Evolutionary conservation across 2,113 vertebrate species (phyloP).

Genomic region (Dicerorhinus sumatrensis): DNA sequence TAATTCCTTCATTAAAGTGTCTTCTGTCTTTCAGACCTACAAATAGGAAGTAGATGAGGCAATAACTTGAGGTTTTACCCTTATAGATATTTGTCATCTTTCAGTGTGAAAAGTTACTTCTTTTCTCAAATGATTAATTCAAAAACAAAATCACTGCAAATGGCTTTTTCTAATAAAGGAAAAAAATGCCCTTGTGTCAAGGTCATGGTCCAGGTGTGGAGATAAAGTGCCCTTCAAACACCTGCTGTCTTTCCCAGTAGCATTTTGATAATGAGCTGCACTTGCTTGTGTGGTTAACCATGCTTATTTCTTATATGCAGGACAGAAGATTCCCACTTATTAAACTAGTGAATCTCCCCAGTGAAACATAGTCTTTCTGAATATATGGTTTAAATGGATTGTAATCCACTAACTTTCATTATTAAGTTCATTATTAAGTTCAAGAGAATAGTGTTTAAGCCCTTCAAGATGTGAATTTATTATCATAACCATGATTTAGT

Average conservation of each 20-base stretch:
- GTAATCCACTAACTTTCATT: slow-evolving; percentile 73
- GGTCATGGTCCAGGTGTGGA: neutral
- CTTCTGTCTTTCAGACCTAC: neutral
- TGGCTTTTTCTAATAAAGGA: neutral
- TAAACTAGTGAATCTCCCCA: slow-evolving; percentile 59
- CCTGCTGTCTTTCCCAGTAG: neutral
- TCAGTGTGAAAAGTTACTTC: neutral
- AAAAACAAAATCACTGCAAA: neutral
- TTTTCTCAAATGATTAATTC: neutral
- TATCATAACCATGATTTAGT: slow-evolving; percentile 60
- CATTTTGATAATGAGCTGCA: slow-evolving; percentile 55
- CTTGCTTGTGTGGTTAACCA: slow-evolving; percentile 43
- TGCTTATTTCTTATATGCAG: slow-evolving; percentile 58
- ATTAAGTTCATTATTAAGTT: slow-evolving; percentile 62
- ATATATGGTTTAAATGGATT: slow-evolving; percentile 61
- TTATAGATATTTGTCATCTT: neutral
- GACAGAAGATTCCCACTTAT: slow-evolving; percentile 62
- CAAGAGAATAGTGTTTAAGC: slow-evolving; percentile 29
- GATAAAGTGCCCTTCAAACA: slow-evolving; percentile 35
- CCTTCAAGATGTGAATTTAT: slow-evolving; percentile 64
- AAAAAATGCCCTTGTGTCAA: neutral
- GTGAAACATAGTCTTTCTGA: slow-evolving; percentile 63
- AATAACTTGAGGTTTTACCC: neutral
- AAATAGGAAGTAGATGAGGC: neutral
- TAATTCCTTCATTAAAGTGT: neutral